Conservation (phyloP, 1,140 invertebrate species). For the Monomorium pharaonis region DNA sequence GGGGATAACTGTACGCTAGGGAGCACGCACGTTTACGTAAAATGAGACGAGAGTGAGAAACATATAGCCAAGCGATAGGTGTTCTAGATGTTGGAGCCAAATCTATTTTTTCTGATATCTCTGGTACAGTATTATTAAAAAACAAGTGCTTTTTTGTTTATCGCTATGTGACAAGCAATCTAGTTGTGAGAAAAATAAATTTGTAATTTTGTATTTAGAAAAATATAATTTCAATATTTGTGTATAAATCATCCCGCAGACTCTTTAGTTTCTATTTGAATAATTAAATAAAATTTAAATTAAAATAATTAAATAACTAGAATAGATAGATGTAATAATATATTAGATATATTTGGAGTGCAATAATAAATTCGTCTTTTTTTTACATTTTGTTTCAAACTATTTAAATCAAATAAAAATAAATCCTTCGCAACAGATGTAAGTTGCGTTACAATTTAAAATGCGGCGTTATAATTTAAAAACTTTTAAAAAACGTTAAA, state of each 20-base stretch:
- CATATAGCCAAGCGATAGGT: not conserved
- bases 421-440: no score
- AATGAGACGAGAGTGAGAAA: constrained; percentile 36
- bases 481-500: no score
- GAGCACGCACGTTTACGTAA: constrained; percentile 36
- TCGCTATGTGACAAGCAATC: not conserved
- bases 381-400: not conserved
- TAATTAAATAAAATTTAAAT: not conserved
- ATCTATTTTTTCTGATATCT: constrained; percentile 5
- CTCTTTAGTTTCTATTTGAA: not conserved
- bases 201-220: not conserved
- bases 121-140: not conserved
- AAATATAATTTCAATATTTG: not conserved
- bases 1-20: constrained; percentile 17
- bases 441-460: no score
- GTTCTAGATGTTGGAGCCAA: not conserved
- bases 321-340: no score
- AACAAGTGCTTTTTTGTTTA: not conserved
- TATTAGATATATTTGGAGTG: not conserved
- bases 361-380: not conserved
- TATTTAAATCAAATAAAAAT: constrained; percentile 5
- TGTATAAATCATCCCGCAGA: not conserved
- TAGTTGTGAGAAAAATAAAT: not conserved
- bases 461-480: no score
- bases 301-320: no score